These are phyloP conservation scores for Cavia porcellus DNA, from an alignment of 2,113 vertebrate species.

Conservation along the genomic window DNA sequence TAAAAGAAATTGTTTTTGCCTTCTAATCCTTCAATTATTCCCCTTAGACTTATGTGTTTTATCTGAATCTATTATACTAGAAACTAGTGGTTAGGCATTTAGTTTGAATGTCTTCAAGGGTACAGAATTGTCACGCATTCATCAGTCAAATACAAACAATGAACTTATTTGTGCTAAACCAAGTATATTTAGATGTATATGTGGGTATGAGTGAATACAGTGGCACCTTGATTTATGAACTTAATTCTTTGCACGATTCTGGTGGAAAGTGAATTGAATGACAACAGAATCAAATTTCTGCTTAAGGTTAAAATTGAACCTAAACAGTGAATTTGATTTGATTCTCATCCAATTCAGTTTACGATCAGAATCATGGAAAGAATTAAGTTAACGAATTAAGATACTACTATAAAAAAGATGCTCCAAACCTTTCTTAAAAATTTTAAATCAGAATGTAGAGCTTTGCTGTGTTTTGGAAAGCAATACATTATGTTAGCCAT, in stretches of 20 bases:
- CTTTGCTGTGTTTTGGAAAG: background rate
- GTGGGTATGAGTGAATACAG: background rate
- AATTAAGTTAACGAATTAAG: background rate
- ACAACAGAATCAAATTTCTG: background rate
- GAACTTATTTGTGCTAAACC: background rate
- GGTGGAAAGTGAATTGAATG: background rate
- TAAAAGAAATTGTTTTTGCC: background rate
- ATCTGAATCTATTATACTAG: background rate
- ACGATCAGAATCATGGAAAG: background rate
- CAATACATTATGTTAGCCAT: background rate
- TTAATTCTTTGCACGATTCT: background rate
- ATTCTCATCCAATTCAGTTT: background rate
- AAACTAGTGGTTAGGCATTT: background rate
- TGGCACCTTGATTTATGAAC: background rate
- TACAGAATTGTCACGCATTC: conserved; percentile 6
- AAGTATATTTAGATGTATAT: background rate
- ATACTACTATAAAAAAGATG: background rate
- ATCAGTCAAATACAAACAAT: conserved; percentile 48
- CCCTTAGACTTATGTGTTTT: background rate
- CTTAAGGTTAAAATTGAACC: background rate
- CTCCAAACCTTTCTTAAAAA: conserved; percentile 5
- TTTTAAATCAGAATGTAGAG: background rate
- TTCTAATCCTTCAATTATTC: background rate
- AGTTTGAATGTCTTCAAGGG: conserved; percentile 40
- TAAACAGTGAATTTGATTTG: background rate